Evolutionary conservation across 2,888 invertebrate genomes (phyloP).

Genomic region (Volucella zonaria): DNA sequence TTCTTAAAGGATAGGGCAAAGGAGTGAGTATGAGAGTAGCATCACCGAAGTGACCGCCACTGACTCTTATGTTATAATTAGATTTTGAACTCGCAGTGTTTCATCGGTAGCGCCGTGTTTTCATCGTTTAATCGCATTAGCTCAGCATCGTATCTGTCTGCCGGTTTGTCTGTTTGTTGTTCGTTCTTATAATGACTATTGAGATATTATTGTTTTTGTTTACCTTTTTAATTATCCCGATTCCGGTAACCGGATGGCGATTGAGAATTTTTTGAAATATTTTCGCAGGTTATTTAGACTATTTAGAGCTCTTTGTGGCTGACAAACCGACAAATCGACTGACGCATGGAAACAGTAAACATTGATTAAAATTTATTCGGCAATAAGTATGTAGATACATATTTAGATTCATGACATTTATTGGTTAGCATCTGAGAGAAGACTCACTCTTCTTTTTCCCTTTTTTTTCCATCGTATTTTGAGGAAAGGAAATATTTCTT

Average conservation of each 20-base stretch:
- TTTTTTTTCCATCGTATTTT: constrained; percentile 6
- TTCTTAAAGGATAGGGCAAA: neutral
- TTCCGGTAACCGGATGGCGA: constrained; percentile 29
- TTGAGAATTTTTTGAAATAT: neutral
- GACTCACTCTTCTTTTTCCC: neutral
- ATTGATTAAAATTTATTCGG: constrained; percentile 62
- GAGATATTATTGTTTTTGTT: constrained; percentile 19
- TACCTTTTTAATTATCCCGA: constrained; percentile 29
- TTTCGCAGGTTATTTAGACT: neutral
- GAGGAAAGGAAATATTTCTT: too few species aligned
- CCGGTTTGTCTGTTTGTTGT: constrained; percentile 12
- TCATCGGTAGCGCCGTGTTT: too few species aligned
- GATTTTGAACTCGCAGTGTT: constrained; percentile 28
- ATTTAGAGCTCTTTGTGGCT: neutral
- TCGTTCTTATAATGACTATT: constrained; percentile 9
- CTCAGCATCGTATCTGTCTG: neutral
- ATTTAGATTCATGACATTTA: neutral
- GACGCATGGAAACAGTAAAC: constrained; percentile 24
- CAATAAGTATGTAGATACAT: constrained; percentile 24
- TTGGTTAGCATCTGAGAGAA: neutral
- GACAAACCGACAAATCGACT: constrained; percentile 2
- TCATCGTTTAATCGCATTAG: too few species aligned
- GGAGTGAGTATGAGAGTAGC: neutral
- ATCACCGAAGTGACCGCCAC: constrained; percentile 38
- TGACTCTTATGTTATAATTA: constrained; percentile 30